phyloP scores from a whole-genome alignment of 2,113 vertebrate species.

The Pardalotus punctatus region DNA sequence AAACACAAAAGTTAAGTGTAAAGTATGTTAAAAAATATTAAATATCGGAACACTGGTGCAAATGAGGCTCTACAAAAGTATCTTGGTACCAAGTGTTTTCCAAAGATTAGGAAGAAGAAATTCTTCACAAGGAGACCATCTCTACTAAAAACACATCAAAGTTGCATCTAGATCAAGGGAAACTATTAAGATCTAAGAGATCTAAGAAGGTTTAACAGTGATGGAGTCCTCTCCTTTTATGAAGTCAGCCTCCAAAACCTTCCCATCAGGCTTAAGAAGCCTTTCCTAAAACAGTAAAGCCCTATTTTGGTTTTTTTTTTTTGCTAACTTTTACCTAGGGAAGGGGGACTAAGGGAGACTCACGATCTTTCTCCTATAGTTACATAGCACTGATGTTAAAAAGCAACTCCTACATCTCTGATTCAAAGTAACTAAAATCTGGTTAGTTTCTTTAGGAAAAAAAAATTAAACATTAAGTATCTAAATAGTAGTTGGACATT shows the following conservation, averaged over 20 bases:
- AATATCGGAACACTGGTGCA: neutral
- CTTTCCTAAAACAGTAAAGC: neutral
- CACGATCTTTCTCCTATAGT: neutral
- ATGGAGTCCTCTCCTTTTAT: neutral
- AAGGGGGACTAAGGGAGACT: neutral
- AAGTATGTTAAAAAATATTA: neutral
- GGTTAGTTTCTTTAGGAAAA: neutral
- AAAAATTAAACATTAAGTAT: neutral
- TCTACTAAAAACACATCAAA: neutral
- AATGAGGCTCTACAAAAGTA: neutral
- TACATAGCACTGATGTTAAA: neutral
- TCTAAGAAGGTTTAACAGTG: neutral
- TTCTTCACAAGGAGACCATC: neutral
- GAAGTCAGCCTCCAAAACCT: neutral
- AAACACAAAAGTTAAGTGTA: neutral
- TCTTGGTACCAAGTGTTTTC: neutral
- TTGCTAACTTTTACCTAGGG: neutral
- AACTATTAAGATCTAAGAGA: neutral
- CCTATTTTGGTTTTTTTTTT: neutral
- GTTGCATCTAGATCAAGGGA: neutral
- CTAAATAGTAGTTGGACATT: neutral
- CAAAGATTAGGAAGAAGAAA: neutral
- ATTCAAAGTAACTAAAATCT: neutral
- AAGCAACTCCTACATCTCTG: neutral
- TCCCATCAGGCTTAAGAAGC: neutral